Evolutionary conservation across 2,888 invertebrate genomes (phyloP), one percentile per base, ranked within the genome.

Genomic region (Alcis repandata): DNA sequence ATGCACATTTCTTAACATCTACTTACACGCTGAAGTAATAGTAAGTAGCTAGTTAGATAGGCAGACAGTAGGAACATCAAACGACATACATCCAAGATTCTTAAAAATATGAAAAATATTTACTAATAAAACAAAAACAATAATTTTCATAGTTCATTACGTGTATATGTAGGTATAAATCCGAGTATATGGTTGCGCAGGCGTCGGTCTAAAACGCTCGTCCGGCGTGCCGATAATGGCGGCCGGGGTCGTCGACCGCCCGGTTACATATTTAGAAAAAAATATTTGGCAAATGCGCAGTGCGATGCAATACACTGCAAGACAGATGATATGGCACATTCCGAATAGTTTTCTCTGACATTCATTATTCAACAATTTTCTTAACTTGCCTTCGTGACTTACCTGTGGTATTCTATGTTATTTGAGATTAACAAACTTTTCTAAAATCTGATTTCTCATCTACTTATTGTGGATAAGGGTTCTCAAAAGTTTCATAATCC

Each of bases 201-300:
- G 87, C 72, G 70, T 56, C 87, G 88, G 86, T 91, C 92, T 91
- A 91, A 90, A 88, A 89, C 89, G 82, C 86, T 84, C 87, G 86
- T 83, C 87, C 86, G 86, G 81, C 81, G 69, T 68, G 68, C 82
- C 90, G 91, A 91, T 92, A 91, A 89, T 90, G 90, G 88, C 87
- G 81, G 86, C 75, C 11, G 83, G 79, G 92, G 85, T 89, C 80
- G 82, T 80, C 75, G 91, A 75, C 78, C 82, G 79, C 86, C 74
- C 70, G 78, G 89, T 88, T 90, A 90, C 93, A 92, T 92, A 92
- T 93, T 93, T 92, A 93, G 93, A 92, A 93, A 93, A 92, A 93
- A 93, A 92, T 91, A 91, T 92, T 92, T 93, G 92, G 92, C 92
- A 92, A 92, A 91, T 89, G 90, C 84, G 83, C 90, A 85, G 88